A percentile compares a stretch with the other conserved stretches of the same genome.
Conservation (phyloP, 1,140 invertebrate species). For the Portunus trituberculatus region DNA sequence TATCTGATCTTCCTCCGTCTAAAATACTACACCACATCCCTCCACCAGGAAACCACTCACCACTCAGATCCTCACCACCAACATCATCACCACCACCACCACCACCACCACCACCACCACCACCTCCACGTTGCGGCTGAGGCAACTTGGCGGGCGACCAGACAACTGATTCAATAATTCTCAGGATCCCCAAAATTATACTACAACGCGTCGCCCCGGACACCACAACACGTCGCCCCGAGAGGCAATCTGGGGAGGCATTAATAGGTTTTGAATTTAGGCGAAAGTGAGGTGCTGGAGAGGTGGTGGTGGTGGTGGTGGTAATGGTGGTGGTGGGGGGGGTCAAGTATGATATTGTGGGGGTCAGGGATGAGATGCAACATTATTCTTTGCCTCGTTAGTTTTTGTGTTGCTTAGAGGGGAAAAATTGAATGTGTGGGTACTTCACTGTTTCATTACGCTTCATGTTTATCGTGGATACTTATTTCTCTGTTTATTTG, state of each 20-base stretch:
- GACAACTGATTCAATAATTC: constrained; percentile 23
- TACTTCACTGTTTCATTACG: too few species aligned
- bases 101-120: background rate
- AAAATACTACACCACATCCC: constrained; percentile 7
- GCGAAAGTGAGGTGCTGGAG: background rate
- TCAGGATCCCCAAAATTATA: background rate
- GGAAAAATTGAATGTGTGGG: too few species aligned
- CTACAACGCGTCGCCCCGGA: background rate
- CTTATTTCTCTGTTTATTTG: too few species aligned
- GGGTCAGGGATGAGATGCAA: too few species aligned
- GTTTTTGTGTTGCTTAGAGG: too few species aligned
- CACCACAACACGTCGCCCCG: background rate
- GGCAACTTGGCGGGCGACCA: constrained; percentile 7
- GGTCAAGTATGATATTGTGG: too few species aligned
- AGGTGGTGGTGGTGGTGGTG: background rate
- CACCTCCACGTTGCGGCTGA: background rate
- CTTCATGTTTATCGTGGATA: too few species aligned
- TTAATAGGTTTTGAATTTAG: background rate
- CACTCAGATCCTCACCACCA: background rate
- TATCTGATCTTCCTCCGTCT: background rate
- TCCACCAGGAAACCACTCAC: constrained; percentile 10
- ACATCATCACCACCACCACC: background rate
- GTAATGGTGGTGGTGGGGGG: background rate
- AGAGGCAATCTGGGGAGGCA: background rate
- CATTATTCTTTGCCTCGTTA: too few species aligned